A percentile compares a stretch with the other conserved stretches of the same genome.
Conservation (phyloP, 2,888 invertebrate species). For the Lithophane ornitopus region DNA sequence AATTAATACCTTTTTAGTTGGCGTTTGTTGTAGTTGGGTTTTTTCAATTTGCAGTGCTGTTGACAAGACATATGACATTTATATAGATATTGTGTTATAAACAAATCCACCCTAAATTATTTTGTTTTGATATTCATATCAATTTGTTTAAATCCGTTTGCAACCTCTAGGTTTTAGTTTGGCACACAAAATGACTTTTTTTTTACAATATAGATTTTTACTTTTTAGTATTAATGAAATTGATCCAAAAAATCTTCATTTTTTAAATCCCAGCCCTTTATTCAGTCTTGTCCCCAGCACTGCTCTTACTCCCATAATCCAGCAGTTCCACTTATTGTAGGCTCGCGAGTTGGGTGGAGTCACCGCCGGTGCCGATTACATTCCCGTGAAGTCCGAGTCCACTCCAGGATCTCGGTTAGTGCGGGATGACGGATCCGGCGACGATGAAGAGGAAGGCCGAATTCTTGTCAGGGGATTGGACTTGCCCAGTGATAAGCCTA, state of each 20-base stretch:
- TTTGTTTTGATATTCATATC: not conserved
- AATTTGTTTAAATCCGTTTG: not conserved
- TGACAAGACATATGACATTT: slow-evolving; percentile 30
- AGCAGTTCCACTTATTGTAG: slow-evolving; percentile 71
- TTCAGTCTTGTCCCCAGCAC: slow-evolving; percentile 51
- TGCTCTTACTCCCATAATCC: slow-evolving; percentile 46
- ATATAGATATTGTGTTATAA: not conserved
- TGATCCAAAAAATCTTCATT: not conserved
- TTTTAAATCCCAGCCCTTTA: not conserved
- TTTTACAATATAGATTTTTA: not conserved
- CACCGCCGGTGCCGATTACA: slow-evolving; percentile 83
- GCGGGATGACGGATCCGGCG: slow-evolving; percentile 93
- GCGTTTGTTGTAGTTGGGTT: no score
- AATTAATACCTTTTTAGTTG: no score
- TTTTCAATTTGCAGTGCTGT: slow-evolving; percentile 45
- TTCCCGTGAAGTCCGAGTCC: slow-evolving; percentile 81
- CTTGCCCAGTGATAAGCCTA: slow-evolving; percentile 88
- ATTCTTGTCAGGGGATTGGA: slow-evolving; percentile 96
- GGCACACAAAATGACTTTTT: not conserved
- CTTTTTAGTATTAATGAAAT: not conserved
- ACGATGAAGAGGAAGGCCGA: slow-evolving; percentile 95
- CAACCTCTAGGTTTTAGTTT: not conserved
- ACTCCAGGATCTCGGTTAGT: slow-evolving; percentile 92
- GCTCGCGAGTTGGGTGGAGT: slow-evolving; percentile 85
- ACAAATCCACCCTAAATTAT: not conserved